Conservation (phyloP, 37 sponge, comb jelly and placozoan genomes). For the Aphrocallistes beatrix region DNA sequence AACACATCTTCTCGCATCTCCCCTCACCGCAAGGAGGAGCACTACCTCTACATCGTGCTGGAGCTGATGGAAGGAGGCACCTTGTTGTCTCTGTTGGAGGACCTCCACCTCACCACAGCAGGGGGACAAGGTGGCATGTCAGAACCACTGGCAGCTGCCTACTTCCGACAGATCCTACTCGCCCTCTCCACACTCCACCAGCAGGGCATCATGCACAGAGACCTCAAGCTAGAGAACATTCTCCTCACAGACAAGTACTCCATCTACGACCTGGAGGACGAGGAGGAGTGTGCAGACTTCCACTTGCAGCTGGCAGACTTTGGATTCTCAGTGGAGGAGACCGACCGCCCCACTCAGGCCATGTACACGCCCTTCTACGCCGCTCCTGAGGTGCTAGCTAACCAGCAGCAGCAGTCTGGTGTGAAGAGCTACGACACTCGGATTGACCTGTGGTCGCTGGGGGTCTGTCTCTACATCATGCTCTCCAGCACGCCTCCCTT, state of each 20-base stretch:
- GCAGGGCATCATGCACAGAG: neutral
- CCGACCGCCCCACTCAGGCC: neutral
- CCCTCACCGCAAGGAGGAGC: neutral
- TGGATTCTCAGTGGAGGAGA: neutral
- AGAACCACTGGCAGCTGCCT: neutral
- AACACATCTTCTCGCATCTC: neutral
- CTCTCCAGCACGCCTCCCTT: slow-evolving; percentile 5
- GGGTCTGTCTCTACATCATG: neutral
- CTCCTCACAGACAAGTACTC: neutral
- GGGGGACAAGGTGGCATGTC: neutral
- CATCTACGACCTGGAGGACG: neutral
- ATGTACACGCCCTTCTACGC: slow-evolving; percentile 14
- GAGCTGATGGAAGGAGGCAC: slow-evolving; percentile 7
- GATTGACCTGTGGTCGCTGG: slow-evolving; percentile 2
- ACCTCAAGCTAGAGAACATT: slow-evolving; percentile 3
- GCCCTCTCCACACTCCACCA: slow-evolving; percentile 14
- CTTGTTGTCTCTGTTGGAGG: neutral
- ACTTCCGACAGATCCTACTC: slow-evolving; percentile 16
- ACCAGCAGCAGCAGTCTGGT: neutral
- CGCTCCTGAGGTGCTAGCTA: neutral
- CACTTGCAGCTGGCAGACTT: slow-evolving; percentile 1
- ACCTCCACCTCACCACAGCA: neutral
- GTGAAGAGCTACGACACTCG: neutral
- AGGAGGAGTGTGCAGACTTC: slow-evolving; percentile 1
- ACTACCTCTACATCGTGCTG: slow-evolving; percentile 10